Evolutionary conservation across 92 coral and sea anemone species (phyloP).

Genomic region (Bergia puertoricense): DNA sequence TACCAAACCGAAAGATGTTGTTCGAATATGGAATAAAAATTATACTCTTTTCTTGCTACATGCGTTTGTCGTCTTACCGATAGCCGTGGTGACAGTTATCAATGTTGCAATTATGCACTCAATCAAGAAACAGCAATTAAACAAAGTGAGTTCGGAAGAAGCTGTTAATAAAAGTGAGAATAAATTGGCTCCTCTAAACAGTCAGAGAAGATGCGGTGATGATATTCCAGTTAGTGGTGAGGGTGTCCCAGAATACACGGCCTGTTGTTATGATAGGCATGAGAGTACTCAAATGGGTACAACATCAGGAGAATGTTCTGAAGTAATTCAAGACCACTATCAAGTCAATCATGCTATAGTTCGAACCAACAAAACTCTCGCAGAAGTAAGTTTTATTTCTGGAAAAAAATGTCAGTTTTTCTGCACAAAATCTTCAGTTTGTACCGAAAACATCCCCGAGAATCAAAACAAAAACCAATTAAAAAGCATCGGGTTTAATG

Average conservation of each 20-base stretch:
- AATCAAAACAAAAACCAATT: too few relatives aligned
- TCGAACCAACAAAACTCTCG: too few relatives aligned
- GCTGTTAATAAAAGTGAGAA: not conserved
- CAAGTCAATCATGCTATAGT: too few relatives aligned
- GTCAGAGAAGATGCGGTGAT: not conserved
- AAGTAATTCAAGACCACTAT: not conserved
- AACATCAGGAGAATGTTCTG: not conserved
- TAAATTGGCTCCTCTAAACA: not conserved
- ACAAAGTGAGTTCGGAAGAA: not conserved
- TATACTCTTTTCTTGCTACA: constrained; percentile 57
- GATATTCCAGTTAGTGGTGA: not conserved
- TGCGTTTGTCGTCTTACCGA: constrained; percentile 61
- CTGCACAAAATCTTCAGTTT: too few relatives aligned
- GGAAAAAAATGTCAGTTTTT: too few relatives aligned
- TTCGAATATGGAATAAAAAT: constrained; percentile 38
- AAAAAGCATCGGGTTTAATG: too few relatives aligned
- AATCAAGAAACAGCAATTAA: constrained; percentile 50
- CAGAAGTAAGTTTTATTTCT: too few relatives aligned
- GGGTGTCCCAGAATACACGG: not conserved
- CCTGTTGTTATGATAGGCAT: not conserved
- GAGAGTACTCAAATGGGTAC: not conserved
- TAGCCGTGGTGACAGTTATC: constrained; percentile 42
- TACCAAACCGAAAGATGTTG: not conserved
- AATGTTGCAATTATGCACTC: constrained; percentile 58
- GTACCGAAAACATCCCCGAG: too few relatives aligned